A percentile compares a stretch with the other conserved stretches of the same genome.
Evolutionary conservation across 2,113 vertebrate species (phyloP).

Genomic region (Porphyrio hochstetteri): DNA sequence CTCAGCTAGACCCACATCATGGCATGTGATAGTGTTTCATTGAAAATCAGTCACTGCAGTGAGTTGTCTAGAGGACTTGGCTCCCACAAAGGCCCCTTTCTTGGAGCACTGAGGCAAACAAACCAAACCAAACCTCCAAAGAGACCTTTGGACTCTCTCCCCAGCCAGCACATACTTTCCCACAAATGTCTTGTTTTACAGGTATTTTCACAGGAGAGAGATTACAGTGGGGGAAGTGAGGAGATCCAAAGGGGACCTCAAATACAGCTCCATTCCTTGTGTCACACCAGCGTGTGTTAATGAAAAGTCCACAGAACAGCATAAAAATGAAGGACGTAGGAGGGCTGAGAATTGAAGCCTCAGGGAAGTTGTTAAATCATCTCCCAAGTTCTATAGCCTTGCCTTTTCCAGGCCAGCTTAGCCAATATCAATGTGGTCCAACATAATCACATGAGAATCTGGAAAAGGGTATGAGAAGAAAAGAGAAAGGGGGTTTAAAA

Average conservation of each 20-base stretch:
- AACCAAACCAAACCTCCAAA: neutral
- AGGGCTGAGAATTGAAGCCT: neutral
- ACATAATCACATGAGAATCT: neutral
- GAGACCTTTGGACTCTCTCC: neutral
- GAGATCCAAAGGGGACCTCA: neutral
- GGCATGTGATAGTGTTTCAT: neutral
- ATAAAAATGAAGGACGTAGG: neutral
- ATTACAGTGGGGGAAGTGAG: neutral
- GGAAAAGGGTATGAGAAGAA: neutral
- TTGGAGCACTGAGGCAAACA: neutral
- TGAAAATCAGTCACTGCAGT: neutral
- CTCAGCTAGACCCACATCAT: neutral
- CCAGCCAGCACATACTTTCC: rapidly evolving
- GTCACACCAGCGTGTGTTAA: neutral
- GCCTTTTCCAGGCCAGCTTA: neutral
- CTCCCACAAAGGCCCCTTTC: neutral
- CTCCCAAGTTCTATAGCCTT: neutral
- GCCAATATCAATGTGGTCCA: neutral
- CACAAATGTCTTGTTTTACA: rapidly evolving
- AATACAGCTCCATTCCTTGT: neutral
- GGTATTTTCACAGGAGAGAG: neutral
- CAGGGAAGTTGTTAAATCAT: neutral
- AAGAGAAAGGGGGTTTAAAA: neutral
- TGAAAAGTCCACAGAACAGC: neutral
- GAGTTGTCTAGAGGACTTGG: neutral